Evolutionary conservation across 1,140 invertebrate species (phyloP), one percentile per base, ranked within the genome.

Genomic region (Diprion similis): DNA sequence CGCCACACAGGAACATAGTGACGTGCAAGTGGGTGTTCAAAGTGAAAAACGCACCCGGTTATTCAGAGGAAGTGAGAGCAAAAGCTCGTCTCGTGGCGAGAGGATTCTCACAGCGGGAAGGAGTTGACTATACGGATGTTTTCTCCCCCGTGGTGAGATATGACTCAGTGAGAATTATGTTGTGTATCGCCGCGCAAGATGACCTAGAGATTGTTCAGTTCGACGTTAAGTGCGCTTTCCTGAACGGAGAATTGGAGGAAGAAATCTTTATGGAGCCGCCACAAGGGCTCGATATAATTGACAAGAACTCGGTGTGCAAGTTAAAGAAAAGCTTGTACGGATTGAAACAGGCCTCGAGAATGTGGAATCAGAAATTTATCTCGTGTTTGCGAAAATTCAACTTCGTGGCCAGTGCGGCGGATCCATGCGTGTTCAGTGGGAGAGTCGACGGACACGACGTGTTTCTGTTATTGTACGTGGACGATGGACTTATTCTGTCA

Each of bases 11-110:
- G 67, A 77, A 75, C 79, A 73, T 81, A 18, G 75, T 83, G n/a
- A 71, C 77, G 9, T 78, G 75, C 51, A 87, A 80, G 71, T 88
- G 84, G 85, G 81, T 89, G 8, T 89, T 82, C 37, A 82, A 81
- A 47, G 78, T 77, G 51, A 87, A 88, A 70, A 76, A 71, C 17
- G 47, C 13, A 46, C 65, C 67, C 7, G 73, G 67, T 46, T n/a
- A n/a, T n/a, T 24, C 46, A 75, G 72, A 67, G 13, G 48, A 37
- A 46, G 15, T 68, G 18, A 75, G 75, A 69, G 80, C 59, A 59
- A 83, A 83, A 72, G 79, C 81, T 6, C 48, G 84, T n/a, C 75
- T 85, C 0, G 82, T 83, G 1, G 78, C 81, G 4, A 73, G 73
- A 68, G 81, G 84, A 11, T 83, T 74, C 73, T 71, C 24, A 45